Evolutionary conservation across 2,888 invertebrate species (phyloP).

Genomic region (Coenonympha glycerion): DNA sequence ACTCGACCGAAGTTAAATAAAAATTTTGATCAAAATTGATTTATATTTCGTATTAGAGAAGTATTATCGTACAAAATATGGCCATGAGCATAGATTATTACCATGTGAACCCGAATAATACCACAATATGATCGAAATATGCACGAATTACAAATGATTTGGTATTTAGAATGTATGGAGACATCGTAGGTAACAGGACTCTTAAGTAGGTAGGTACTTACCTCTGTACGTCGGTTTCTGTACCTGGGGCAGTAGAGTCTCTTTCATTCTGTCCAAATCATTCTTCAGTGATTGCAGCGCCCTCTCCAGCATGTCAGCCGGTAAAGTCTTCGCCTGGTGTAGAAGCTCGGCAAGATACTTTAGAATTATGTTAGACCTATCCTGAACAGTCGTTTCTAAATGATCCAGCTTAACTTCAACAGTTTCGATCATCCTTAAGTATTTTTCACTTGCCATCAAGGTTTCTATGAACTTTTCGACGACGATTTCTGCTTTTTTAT

Average conservation of each 20-base stretch:
- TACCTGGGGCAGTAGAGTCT: conserved; percentile 32
- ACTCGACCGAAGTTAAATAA: no score
- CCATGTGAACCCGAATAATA: no score
- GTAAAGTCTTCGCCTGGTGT: conserved; percentile 37
- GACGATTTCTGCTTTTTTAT: conserved; percentile 40
- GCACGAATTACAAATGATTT: no score
- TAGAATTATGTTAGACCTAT: conserved; percentile 48
- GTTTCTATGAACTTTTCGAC: conserved; percentile 62
- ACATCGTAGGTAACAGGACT: no score
- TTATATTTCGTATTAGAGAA: no score
- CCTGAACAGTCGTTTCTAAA: conserved; percentile 50
- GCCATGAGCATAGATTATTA: no score
- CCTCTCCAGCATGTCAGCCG: conserved; percentile 36
- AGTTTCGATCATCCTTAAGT: conserved; percentile 53
- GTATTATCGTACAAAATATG: no score
- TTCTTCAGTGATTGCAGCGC: conserved; percentile 37
- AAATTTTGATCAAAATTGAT: no score
- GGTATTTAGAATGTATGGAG: no score
- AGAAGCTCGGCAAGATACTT: conserved; percentile 55
- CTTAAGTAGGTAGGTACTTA: no score
- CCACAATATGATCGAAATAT: no score
- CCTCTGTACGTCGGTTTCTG: conserved; percentile 41
- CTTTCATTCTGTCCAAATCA: conserved; percentile 45
- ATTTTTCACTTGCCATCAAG: conserved; percentile 54
- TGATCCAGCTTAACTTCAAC: conserved; percentile 52